These are phyloP conservation scores for Lepidochrysops patricia DNA, from an alignment of 2,888 invertebrate genomes.

Conservation along the genomic window DNA sequence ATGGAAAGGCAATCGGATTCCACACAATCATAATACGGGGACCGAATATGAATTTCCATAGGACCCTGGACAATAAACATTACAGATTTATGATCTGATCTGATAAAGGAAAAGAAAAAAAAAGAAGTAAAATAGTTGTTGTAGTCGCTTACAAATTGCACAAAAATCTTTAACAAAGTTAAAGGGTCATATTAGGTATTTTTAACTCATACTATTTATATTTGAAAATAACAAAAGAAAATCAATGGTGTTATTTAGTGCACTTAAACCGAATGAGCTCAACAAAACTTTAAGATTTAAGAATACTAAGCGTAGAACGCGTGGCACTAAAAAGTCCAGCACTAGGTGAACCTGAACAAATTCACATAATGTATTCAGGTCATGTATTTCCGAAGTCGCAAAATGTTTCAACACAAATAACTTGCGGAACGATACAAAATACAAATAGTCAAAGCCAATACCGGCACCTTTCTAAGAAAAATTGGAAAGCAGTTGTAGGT, in stretches of 20 bases:
- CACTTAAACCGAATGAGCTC: background rate
- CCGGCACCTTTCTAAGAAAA: background rate
- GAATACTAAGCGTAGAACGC: background rate
- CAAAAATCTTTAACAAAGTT: too few species aligned
- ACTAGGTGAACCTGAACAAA: background rate
- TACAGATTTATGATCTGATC: conserved; percentile 18
- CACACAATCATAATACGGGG: conserved; percentile 42
- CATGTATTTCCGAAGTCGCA: conserved; percentile 3
- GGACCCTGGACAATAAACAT: conserved; percentile 28
- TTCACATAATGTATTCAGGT: background rate
- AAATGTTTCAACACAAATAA: conserved; percentile 2
- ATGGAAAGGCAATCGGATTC: conserved; percentile 54
- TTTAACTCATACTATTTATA: too few species aligned
- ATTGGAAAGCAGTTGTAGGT: too few species aligned
- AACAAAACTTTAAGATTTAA: background rate
- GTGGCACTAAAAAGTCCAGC: background rate
- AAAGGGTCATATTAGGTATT: too few species aligned
- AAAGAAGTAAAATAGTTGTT: too few species aligned
- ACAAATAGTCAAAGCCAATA: background rate
- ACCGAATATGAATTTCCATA: conserved; percentile 31
- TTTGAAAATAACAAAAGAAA: background rate
- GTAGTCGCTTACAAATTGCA: too few species aligned
- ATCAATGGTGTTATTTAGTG: background rate
- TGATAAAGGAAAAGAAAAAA: too few species aligned
- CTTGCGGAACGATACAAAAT: background rate